Percentiles rank a stretch among this genome's conserved stretches.
Evolutionary conservation across 2,113 vertebrate genomes (phyloP).

Genomic region (Neotoma lepida): DNA sequence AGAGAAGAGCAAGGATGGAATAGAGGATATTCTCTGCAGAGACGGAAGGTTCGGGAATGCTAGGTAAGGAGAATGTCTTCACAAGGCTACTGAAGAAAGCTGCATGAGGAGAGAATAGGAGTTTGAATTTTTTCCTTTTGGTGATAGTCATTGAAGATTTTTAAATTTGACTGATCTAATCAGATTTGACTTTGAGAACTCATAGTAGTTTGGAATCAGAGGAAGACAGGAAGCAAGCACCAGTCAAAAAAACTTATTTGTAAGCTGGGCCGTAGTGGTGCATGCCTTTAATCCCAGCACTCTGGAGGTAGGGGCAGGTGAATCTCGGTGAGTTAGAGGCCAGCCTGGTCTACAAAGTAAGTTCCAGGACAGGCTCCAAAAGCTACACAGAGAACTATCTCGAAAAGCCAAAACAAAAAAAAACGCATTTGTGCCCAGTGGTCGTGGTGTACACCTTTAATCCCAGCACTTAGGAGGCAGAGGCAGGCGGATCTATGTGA

Average conservation of each 20-base stretch:
- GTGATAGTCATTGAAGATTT: neutral
- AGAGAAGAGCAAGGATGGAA: neutral
- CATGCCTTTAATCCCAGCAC: neutral
- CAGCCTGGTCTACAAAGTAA: too few relatives aligned
- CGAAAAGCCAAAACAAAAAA: too few relatives aligned
- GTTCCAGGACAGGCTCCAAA: too few relatives aligned
- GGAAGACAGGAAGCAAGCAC: neutral
- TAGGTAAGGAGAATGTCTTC: neutral
- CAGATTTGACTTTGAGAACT: slow-evolving; percentile 53
- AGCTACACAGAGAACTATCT: too few relatives aligned
- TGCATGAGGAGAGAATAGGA: neutral
- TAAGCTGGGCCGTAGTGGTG: neutral
- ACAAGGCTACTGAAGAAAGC: neutral
- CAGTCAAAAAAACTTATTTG: neutral
- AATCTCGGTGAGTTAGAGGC: too few relatives aligned
- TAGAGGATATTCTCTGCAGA: neutral
- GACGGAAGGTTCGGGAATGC: too few relatives aligned
- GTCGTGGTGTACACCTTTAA: neutral
- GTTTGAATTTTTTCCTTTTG: slow-evolving; percentile 23
- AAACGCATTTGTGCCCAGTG: too few relatives aligned
- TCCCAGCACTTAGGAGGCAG: neutral
- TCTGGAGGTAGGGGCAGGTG: neutral
- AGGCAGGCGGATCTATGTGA: too few relatives aligned
- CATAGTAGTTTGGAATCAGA: neutral
- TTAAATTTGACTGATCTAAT: slow-evolving; percentile 29